A percentile compares a stretch with the other conserved stretches of the same genome.
These are phyloP conservation scores for Thripadectes ignobilis DNA, from an alignment of 2,797 vertebrate species.

Conservation along the genomic window DNA sequence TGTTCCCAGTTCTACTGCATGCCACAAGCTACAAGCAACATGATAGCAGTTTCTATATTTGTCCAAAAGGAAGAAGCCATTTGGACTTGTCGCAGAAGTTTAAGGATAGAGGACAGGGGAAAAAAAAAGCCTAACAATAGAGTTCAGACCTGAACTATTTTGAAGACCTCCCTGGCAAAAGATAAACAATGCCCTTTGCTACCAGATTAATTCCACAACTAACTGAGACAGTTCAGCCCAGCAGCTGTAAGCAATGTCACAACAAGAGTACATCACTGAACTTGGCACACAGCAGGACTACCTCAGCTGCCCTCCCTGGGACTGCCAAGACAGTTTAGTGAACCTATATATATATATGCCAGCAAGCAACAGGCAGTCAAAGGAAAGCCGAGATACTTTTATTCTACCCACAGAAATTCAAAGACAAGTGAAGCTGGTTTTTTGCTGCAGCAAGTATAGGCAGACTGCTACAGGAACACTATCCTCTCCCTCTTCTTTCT, in stretches of 20 bases:
- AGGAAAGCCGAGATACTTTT: not conserved
- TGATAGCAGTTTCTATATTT: conserved; percentile 49
- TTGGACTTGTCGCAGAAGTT: not conserved
- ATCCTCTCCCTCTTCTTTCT: not conserved
- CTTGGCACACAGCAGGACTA: conserved; percentile 34
- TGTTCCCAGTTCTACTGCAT: conserved; percentile 25
- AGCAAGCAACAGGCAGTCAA: not conserved
- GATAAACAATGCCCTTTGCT: not conserved
- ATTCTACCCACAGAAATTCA: not conserved
- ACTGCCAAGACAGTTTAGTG: not conserved
- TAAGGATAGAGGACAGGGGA: not conserved
- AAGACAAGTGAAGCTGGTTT: not conserved
- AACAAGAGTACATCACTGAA: not conserved
- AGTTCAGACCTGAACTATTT: not conserved
- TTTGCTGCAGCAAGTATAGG: not conserved
- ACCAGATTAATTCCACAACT: conserved; percentile 10
- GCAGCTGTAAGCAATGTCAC: conserved; percentile 39
- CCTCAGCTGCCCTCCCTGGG: conserved; percentile 40
- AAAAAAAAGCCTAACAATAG: not conserved
- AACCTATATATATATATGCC: not conserved
- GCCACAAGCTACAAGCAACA: conserved; percentile 28
- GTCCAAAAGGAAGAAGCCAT: not conserved
- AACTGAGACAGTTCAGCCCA: not conserved
- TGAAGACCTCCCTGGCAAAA: not conserved
- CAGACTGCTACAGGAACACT: not conserved